Conservation (phyloP, 2,797 vertebrate genomes). For the Xerus rutilus region DNA sequence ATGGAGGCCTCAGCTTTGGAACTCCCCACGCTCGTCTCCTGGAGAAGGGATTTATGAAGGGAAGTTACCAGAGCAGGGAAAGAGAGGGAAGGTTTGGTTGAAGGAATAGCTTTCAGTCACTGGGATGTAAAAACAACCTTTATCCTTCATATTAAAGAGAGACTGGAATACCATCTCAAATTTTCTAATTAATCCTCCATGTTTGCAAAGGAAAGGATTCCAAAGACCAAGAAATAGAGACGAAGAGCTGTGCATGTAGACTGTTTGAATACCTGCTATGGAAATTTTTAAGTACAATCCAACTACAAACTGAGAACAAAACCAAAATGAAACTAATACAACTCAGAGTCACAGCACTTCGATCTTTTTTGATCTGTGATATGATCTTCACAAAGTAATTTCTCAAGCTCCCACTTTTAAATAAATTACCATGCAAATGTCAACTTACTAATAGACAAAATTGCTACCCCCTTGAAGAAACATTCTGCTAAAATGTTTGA, state of each 20-base stretch:
- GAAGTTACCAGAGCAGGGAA: background rate
- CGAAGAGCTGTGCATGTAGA: background rate
- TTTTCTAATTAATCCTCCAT: constrained; percentile 10
- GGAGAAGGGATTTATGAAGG: background rate
- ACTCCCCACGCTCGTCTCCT: background rate
- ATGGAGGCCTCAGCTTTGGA: background rate
- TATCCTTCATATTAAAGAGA: background rate
- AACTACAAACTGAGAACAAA: constrained; percentile 17
- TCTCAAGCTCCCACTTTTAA: background rate
- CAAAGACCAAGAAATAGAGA: background rate
- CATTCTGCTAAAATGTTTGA: background rate
- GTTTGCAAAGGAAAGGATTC: background rate
- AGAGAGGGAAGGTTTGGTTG: background rate
- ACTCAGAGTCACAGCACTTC: background rate
- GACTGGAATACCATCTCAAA: background rate
- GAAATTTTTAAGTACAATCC: background rate
- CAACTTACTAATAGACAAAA: background rate
- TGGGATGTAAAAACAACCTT: background rate
- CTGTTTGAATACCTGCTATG: background rate
- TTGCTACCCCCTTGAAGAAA: background rate
- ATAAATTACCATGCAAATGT: background rate
- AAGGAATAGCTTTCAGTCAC: background rate
- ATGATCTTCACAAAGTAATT: background rate
- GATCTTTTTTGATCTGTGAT: background rate
- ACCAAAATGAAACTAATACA: background rate